Conservation (phyloP, 1,140 invertebrate genomes). For the Trialeurodes vaporariorum region DNA sequence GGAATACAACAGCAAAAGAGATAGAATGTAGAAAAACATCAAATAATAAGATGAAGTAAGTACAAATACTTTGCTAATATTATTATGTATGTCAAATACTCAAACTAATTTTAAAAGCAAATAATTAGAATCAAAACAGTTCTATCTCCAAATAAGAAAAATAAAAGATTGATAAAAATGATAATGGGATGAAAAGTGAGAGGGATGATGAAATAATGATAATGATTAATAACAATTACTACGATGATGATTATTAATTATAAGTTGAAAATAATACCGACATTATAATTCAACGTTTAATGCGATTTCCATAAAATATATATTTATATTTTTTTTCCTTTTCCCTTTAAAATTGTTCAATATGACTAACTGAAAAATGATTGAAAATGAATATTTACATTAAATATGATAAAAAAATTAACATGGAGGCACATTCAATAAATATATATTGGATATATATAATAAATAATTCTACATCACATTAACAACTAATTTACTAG, state of each 20-base stretch:
- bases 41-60: neutral
- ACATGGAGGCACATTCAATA: neutral
- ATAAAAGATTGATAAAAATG: neutral
- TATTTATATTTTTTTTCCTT: neutral
- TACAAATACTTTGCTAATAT: neutral
- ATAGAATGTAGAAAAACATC: neutral
- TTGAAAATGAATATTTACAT: neutral
- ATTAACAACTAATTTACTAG: neutral
- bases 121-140: no score
- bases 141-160: no score
- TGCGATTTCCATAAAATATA: neutral
- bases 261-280: neutral
- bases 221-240: neutral
- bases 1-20: neutral
- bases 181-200: neutral
- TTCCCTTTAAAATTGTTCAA: neutral
- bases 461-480: neutral
- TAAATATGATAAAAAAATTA: constrained; percentile 1
- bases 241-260: neutral
- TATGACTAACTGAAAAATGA: constrained; percentile 1
- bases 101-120: no score
- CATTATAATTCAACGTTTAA: neutral
- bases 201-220: neutral
- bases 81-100: no score
- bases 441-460: neutral